A percentile compares a stretch with the other conserved stretches of the same genome.
Evolutionary conservation across 2,113 vertebrate genomes (phyloP).

Genomic region (Ascaphus truei): DNA sequence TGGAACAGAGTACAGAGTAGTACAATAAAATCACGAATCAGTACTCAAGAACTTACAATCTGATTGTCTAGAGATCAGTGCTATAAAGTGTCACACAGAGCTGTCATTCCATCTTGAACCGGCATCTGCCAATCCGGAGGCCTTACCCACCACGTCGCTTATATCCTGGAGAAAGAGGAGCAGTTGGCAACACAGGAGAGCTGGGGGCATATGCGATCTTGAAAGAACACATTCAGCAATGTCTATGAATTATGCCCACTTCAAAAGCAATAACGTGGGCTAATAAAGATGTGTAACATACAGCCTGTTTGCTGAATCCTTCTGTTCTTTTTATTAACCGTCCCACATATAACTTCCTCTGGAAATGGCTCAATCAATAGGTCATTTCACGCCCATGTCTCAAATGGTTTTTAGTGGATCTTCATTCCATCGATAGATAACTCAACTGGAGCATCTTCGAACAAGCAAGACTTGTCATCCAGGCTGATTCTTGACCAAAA

Average conservation of each 20-base stretch:
- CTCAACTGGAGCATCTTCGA: conserved; percentile 1
- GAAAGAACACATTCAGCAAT: background rate
- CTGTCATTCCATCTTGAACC: too few species aligned
- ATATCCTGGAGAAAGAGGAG: too few species aligned
- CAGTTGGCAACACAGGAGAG: too few species aligned
- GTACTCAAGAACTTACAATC: too few species aligned
- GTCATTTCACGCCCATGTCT: conserved; percentile 14
- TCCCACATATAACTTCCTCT: conserved; percentile 7
- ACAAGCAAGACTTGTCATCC: conserved; percentile 34
- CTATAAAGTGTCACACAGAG: too few species aligned
- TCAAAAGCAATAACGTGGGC: conserved; percentile 3
- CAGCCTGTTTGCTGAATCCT: conserved; percentile 7
- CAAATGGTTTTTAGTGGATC: background rate
- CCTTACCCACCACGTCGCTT: too few species aligned
- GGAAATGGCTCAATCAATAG: conserved; percentile 28
- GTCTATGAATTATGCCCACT: conserved; percentile 18
- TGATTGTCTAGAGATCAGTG: too few species aligned
- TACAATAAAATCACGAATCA: too few species aligned
- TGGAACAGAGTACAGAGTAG: too few species aligned
- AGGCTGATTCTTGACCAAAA: conserved; percentile 20
- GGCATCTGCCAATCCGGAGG: too few species aligned
- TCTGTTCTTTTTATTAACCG: conserved; percentile 7
- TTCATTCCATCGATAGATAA: conserved; percentile 10
- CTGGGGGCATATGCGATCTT: background rate
- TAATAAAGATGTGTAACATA: conserved; percentile 21